phyloP scores from a whole-genome alignment of 2,888 invertebrate genomes.

The Chaitophorus viminalis region DNA sequence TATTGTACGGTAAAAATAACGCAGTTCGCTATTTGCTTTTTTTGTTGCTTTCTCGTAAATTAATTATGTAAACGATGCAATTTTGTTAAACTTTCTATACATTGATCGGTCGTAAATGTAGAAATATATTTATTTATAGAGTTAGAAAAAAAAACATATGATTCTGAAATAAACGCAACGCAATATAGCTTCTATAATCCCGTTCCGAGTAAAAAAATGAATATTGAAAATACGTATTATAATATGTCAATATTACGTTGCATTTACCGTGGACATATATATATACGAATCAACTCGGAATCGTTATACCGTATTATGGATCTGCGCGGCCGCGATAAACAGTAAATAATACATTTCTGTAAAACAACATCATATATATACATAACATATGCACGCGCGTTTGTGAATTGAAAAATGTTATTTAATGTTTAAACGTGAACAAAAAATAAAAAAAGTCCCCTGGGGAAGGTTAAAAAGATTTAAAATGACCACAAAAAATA shows the following conservation, averaged over 20 bases:
- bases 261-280: no score
- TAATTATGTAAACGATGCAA: constrained; percentile 17
- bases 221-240: no score
- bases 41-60: neutral
- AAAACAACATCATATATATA: no score
- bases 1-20: neutral
- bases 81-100: constrained; percentile 17
- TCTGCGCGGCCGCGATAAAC: no score
- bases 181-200: neutral
- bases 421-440: neutral
- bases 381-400: no score
- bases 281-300: no score
- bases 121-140: neutral
- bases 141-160: neutral
- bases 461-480: neutral
- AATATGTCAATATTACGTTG: no score
- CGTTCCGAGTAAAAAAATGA: neutral
- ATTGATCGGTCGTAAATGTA: neutral
- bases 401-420: neutral
- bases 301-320: no score
- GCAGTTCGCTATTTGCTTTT: neutral
- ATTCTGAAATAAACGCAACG: neutral
- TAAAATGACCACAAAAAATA: no score
- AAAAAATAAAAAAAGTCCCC: neutral
- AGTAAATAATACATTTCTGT: no score